Percentiles rank a stretch among this genome's conserved stretches.
Evolutionary conservation across 2,888 invertebrate genomes (phyloP).

Genomic region (Zhuqinia jingwanae): DNA sequence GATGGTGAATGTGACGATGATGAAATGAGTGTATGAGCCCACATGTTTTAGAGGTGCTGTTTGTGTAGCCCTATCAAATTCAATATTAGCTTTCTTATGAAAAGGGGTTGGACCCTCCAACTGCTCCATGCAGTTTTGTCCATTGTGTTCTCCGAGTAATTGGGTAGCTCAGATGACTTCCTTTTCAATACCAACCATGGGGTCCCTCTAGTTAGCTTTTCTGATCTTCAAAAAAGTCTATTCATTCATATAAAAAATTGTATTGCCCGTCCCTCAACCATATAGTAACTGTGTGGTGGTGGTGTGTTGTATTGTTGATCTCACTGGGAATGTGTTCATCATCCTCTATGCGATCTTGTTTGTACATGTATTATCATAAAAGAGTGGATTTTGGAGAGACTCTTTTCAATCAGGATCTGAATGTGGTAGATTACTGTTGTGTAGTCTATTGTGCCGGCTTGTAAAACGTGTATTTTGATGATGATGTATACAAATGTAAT

Average conservation of each 20-base stretch:
- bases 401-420: conserved; percentile 39
- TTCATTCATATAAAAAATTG: conserved; percentile 75
- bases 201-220: conserved; percentile 71
- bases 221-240: conserved; percentile 74
- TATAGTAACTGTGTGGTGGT: conserved; percentile 16
- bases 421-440: conserved; percentile 58
- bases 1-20: conserved; percentile 62
- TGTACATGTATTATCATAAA: conserved; percentile 8
- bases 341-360: conserved; percentile 9
- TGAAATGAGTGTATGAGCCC: conserved; percentile 56
- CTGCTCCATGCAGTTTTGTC: conserved; percentile 73
- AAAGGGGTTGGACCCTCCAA: conserved; percentile 79
- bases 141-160: conserved; percentile 79
- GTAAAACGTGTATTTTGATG: conserved; percentile 57
- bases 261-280: conserved; percentile 66
- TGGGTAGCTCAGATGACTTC: conserved; percentile 79
- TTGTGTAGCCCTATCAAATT: conserved; percentile 78
- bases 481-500: conserved; percentile 51
- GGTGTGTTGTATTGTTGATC: conserved; percentile 34
- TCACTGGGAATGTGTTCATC: conserved; percentile 40
- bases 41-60: conserved; percentile 66
- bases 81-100: conserved; percentile 79
- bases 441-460: conserved; percentile 55
- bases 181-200: conserved; percentile 73
- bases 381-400: conserved; percentile 24